Base-by-base conservation (phyloP, 2,797 vertebrate genomes). In the Synaphobranchus kaupii region DNA sequence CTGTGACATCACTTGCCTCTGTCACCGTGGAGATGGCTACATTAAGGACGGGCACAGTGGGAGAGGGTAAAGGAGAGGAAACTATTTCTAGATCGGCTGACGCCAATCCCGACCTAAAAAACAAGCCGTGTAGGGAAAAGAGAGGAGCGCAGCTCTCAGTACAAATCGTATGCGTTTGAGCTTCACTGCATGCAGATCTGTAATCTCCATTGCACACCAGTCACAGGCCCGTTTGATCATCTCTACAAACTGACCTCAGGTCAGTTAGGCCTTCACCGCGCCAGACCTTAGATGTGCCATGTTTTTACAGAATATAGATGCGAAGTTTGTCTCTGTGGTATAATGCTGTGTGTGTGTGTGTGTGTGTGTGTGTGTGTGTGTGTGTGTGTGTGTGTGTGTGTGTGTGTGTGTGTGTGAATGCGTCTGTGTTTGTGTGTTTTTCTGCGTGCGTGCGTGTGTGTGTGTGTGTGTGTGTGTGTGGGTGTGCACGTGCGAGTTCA, bases 31-130 rank as follows among this genome's bases (percentile, higher is more conserved):
- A 91, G 89, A 91, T 17, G 9, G 91, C 84, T 85, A 83, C 92
- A 94, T 94, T 63, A 88, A 94, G 95, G 94, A 94, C 93, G 93
- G 90, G 39, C 90, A 89, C 92, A 82, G 88, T 91, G 93, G 93
- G 94, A 88, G 91, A 89, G 84, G 85, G 86, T 83, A 84, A 84
- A 56, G 73, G 82, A 84, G 60, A 48, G 84, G 90, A 85, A 54
- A 83, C 89, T 95, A 95, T 94, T 95, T 94, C 91, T 90, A 88
- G 91, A 90, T 0, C 34, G 50, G 88, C 89, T 92, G 93, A 93
- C 90, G 91, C 89, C 89, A 89, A 87, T 89, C 84, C 88, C 81
- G 91, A 92, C 94, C 95, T 93, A 93, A 89, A 39, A 94, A 95
- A 94, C 89, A 66, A 5, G 78, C 81, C 34, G 56, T 48, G 34